Evolutionary conservation across 1,140 invertebrate genomes (phyloP), one percentile per base, ranked within the genome.

Genomic region (Dendroctonus valens): DNA sequence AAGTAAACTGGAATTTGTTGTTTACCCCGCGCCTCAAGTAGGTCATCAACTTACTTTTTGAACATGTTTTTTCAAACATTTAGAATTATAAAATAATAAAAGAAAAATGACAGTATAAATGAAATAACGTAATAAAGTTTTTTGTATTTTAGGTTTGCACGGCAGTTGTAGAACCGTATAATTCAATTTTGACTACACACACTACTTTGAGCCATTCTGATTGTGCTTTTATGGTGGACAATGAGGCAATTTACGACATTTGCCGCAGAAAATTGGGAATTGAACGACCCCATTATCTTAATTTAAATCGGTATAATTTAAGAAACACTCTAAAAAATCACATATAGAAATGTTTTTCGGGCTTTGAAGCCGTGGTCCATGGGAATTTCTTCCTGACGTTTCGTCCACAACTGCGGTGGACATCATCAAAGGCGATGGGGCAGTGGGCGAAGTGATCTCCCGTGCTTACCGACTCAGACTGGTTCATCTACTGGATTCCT

Each of bases 21-120:
- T 92, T 57, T 92, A 91, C 78, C 90, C 90, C 14, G 89, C 90
- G n/a, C 90, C 89, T 50, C 87, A 94, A 79, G 90, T 92, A 50
- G 4, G 9, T 11, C 4, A 46, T 46, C 9, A 12, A 46, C 1
- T 9, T 11, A 46, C 12, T 9, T 14, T 46, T 11, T 46, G 44
- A 2, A 46, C 1, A 11, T 2, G 9, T 1, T 11, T 46, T 14
- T 46, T 46, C n/a, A 46, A 12, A 46, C 3, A 26, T 26, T 26
- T 26, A 26, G 26, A 26, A 26, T 26, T 3, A 1, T 26, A 26
- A 26, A 26, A 26, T 26, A 4, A 2, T 11, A 46, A 2, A 2
- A 46, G 9, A 11, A 46, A 46, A 12, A 11, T 46, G 44, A 11
- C 44, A 0, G 1, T 9, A 11, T 46, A 46, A 46, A 46, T 46